Percentiles rank a stretch among this genome's conserved stretches.
These are phyloP conservation scores for Holothuria leucospilota DNA, from an alignment of 53 echinoderm and acorn worm species.

Conservation along the genomic window DNA sequence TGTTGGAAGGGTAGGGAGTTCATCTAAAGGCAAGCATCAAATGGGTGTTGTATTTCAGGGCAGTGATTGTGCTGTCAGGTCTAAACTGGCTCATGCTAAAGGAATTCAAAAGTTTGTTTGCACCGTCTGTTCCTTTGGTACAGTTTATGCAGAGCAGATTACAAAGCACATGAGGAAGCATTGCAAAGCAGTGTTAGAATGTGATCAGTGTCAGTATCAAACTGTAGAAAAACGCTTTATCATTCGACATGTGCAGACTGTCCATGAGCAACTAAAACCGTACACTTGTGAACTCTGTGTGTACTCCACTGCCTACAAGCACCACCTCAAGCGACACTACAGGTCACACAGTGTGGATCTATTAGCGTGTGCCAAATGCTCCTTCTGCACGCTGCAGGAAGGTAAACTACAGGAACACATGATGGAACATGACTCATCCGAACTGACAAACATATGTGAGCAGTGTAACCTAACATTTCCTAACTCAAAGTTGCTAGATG, in stretches of 20 bases:
- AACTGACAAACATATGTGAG: constrained; percentile 44
- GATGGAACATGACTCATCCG: constrained; percentile 15
- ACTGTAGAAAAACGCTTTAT: constrained; percentile 83
- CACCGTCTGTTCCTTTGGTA: constrained; percentile 73
- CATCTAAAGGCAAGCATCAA: constrained; percentile 7
- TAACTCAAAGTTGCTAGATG: constrained; percentile 69
- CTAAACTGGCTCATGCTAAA: no score
- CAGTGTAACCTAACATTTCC: constrained; percentile 65
- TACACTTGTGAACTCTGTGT: constrained; percentile 83
- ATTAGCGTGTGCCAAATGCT: constrained; percentile 71
- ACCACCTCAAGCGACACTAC: constrained; percentile 83
- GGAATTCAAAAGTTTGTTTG: constrained; percentile 28
- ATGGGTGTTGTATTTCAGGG: neutral
- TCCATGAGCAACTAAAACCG: constrained; percentile 84
- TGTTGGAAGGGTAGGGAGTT: constrained; percentile 4
- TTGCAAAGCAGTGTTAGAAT: constrained; percentile 71
- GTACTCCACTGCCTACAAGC: constrained; percentile 85
- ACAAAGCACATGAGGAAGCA: constrained; percentile 75
- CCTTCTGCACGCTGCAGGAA: constrained; percentile 64
- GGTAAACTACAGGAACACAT: constrained; percentile 57
- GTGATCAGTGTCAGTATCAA: constrained; percentile 81
- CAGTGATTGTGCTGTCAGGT: neutral
- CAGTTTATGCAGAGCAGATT: constrained; percentile 63
- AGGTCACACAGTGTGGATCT: constrained; percentile 80
- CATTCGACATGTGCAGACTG: constrained; percentile 87